Percentiles rank a stretch among this genome's conserved stretches.
phyloP scores from a whole-genome alignment of 2,113 vertebrate species.

The Pycnonotus jocosus region DNA sequence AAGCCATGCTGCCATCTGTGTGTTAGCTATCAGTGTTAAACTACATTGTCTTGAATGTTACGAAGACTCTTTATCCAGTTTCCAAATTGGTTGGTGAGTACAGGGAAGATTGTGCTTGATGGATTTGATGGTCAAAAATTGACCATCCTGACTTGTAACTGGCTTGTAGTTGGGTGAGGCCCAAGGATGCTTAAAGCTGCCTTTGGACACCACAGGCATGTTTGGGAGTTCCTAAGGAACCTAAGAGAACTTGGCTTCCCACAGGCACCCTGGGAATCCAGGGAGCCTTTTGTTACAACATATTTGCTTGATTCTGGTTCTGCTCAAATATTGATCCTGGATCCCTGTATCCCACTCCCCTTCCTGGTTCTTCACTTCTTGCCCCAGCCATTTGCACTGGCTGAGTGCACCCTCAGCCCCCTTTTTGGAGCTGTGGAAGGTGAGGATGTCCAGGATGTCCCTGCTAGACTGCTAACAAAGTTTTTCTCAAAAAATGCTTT shows the following conservation, averaged over 20 bases:
- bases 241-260: background rate
- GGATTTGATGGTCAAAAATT: background rate
- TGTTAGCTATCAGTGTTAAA: background rate
- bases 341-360: background rate
- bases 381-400: background rate
- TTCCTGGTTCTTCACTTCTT: background rate
- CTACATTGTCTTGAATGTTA: background rate
- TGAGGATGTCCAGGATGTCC: background rate
- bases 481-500: background rate
- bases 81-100: background rate
- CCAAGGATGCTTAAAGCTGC: background rate
- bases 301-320: background rate
- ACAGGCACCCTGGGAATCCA: background rate
- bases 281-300: background rate
- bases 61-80: background rate
- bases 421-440: background rate
- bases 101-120: background rate
- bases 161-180: background rate
- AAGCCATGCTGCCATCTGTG: background rate
- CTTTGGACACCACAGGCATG: background rate
- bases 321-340: background rate
- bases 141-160: background rate
- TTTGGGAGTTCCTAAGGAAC: background rate
- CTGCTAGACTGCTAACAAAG: background rate
- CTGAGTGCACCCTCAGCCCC: too few relatives aligned